A percentile compares a stretch with the other conserved stretches of the same genome.
These are phyloP conservation scores for Crotalus tigris DNA, from an alignment of 2,113 vertebrate species.

Conservation along the genomic window DNA sequence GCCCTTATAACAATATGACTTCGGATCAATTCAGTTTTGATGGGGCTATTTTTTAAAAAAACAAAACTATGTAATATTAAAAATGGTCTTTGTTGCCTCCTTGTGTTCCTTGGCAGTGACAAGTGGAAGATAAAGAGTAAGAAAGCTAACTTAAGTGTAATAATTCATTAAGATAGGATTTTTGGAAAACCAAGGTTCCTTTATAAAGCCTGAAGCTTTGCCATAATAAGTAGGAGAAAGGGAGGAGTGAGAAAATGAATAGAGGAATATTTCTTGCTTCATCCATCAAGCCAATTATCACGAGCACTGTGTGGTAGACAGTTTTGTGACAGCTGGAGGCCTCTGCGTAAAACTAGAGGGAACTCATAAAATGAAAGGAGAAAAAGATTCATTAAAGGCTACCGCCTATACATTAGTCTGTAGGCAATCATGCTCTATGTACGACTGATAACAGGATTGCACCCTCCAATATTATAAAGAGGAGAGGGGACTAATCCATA, in stretches of 20 bases:
- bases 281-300: slow-evolving; percentile 6
- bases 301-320: slow-evolving; percentile 12
- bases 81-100: not conserved
- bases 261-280: slow-evolving; percentile 13
- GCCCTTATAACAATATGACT: not conserved
- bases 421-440: not conserved
- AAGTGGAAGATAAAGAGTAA: not conserved
- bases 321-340: slow-evolving; percentile 1
- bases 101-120: not conserved
- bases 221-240: not conserved
- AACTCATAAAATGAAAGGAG: too few relatives aligned
- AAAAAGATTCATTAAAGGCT: not conserved
- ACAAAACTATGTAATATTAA: not conserved
- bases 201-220: slow-evolving; percentile 4
- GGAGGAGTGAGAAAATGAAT: slow-evolving; percentile 3
- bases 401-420: not conserved
- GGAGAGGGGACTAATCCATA: not conserved
- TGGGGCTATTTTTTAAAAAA: not conserved
- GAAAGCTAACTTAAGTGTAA: not conserved
- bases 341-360: not conserved
- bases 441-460: not conserved
- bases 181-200: not conserved
- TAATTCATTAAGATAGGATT: not conserved
- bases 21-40: not conserved
- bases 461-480: not conserved